Evolutionary conservation across 2,113 vertebrate genomes (phyloP).

Genomic region (Urocolius indicus): DNA sequence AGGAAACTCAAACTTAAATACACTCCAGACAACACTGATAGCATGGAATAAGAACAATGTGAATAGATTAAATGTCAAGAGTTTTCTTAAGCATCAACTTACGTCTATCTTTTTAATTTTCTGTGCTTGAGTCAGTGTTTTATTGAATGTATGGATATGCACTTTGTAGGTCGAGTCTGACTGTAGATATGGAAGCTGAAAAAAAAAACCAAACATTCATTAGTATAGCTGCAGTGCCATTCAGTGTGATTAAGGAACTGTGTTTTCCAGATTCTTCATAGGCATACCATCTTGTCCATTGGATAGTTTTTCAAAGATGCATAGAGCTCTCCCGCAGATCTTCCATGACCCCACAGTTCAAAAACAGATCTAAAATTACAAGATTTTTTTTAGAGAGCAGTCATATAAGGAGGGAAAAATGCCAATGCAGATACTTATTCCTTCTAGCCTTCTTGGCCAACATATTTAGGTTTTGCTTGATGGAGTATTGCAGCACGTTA

Average conservation of each 20-base stretch:
- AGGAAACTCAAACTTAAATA: background rate
- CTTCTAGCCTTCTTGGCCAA: background rate
- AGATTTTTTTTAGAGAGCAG: background rate
- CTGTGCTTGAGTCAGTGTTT: slow-evolving; percentile 89
- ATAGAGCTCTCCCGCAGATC: slow-evolving; percentile 84
- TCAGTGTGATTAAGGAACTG: background rate
- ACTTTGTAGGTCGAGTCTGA: slow-evolving; percentile 91
- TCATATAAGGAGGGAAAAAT: background rate
- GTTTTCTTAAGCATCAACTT: slow-evolving; percentile 70
- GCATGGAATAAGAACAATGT: background rate
- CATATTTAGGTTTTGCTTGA: background rate
- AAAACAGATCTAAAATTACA: slow-evolving; percentile 88
- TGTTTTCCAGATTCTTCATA: background rate
- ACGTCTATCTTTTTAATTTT: slow-evolving; percentile 93
- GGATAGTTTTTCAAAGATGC: slow-evolving; percentile 87
- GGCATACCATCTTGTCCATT: slow-evolving; percentile 86
- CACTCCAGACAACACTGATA: background rate
- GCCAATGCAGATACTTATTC: background rate
- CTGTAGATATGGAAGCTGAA: slow-evolving; percentile 87
- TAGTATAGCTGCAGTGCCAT: background rate
- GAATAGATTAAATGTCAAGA: background rate
- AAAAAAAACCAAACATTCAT: slow-evolving; percentile 28
- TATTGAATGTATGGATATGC: slow-evolving; percentile 94
- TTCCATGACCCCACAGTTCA: slow-evolving; percentile 96
- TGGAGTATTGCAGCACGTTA: background rate